Conservation (phyloP, 1,140 invertebrate genomes). For the Cherax destructor region DNA sequence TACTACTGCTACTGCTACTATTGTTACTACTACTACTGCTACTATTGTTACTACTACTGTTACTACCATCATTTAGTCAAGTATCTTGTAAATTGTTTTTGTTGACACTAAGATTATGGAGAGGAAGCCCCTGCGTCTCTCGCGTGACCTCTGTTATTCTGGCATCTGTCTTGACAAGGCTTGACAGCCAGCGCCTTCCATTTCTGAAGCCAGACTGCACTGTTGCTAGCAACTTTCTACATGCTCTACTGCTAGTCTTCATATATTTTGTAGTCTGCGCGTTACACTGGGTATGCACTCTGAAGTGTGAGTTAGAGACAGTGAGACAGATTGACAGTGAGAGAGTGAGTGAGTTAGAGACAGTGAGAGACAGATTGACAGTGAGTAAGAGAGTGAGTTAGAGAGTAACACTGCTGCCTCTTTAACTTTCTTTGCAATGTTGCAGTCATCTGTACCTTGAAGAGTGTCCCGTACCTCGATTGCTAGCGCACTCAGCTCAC, state of each 20-base stretch:
- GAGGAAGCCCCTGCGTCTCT: neutral
- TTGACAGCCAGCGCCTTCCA: no score
- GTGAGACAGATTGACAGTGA: neutral
- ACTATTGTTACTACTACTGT: neutral
- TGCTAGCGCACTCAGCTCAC: no score
- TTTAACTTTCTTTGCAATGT: no score
- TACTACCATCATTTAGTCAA: neutral
- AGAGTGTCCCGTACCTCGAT: no score
- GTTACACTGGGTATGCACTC: neutral
- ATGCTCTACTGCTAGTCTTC: neutral
- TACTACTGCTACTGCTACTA: neutral
- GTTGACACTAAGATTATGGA: neutral
- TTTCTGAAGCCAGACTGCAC: neutral
- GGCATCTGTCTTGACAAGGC: neutral
- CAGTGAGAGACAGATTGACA: neutral
- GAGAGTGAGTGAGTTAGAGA: no score
- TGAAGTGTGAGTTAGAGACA: neutral
- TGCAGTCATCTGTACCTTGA: no score
- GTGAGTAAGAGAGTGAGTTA: neutral
- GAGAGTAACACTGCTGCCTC: no score
- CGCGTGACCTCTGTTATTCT: neutral
- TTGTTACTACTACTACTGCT: neutral
- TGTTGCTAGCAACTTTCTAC: neutral
- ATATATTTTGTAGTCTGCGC: neutral
- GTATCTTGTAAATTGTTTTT: neutral